A percentile compares a stretch with the other conserved stretches of the same genome.
These are phyloP conservation scores for Cyphomyrus discorhynchus DNA, from an alignment of 2,113 vertebrate species.

Conservation along the genomic window DNA sequence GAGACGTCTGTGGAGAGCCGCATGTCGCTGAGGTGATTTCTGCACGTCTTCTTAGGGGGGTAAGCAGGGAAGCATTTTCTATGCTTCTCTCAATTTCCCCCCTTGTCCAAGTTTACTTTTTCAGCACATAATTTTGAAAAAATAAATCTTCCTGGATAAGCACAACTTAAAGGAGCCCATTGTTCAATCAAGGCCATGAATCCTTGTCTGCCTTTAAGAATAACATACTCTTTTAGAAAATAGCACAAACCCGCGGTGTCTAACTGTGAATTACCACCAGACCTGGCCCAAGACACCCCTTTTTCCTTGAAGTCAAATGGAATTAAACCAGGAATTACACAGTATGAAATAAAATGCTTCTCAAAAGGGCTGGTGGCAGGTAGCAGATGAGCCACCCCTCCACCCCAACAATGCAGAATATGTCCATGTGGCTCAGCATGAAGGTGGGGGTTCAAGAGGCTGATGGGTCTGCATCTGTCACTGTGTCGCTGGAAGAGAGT, in stretches of 20 bases:
- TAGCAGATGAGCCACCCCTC: not conserved
- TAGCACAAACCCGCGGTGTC: slow-evolving; percentile 24
- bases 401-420: not conserved
- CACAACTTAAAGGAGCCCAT: not conserved
- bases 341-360: not conserved
- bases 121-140: not conserved
- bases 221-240: slow-evolving; percentile 25
- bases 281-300: slow-evolving; percentile 30
- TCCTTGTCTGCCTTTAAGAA: not conserved
- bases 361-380: not conserved
- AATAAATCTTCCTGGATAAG: not conserved
- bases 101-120: not conserved
- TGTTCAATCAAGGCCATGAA: not conserved
- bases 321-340: not conserved
- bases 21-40: not conserved
- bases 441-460: not conserved
- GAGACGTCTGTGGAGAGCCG: not conserved
- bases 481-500: not conserved
- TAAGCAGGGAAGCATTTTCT: not conserved
- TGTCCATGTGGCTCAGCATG: not conserved
- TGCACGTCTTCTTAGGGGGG: not conserved
- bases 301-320: slow-evolving; percentile 5
- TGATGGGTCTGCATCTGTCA: slow-evolving; percentile 6
- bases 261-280: slow-evolving; percentile 30
- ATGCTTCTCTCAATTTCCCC: not conserved